Conservation (phyloP, 2,113 vertebrate genomes). For the Caloenas nicobarica region DNA sequence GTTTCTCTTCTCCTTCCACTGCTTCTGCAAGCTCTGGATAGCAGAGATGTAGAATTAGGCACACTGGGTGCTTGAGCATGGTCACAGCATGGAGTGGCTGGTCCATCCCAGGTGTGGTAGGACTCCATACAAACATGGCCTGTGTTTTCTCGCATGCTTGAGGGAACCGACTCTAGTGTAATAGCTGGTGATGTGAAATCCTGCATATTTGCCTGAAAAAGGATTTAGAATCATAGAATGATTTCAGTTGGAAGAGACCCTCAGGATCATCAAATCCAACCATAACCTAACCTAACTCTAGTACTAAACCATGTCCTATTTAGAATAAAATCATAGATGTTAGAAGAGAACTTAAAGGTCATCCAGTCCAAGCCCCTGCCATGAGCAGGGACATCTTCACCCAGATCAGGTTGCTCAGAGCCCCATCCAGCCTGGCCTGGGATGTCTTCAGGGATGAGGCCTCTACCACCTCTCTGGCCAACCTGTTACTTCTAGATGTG, state of each 20-base stretch:
- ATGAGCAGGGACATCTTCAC: not conserved
- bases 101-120: not conserved
- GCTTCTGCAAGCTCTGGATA: not conserved
- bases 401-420: not conserved
- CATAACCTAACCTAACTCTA: too few relatives aligned
- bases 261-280: not conserved
- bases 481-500: not conserved
- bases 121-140: not conserved
- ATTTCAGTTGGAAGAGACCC: not conserved
- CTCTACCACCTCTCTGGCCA: not conserved
- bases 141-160: not conserved
- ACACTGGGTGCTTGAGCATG: not conserved
- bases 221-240: not conserved
- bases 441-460: not conserved
- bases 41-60: not conserved
- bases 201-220: not conserved
- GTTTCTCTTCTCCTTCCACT: not conserved
- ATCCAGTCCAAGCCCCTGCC: not conserved
- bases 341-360: too few relatives aligned
- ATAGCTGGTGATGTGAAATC: not conserved
- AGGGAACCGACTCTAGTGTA: not conserved
- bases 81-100: not conserved
- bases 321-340: too few relatives aligned
- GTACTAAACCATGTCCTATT: too few relatives aligned
- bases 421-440: fast-evolving